Evolutionary conservation across 64 coral and sea anemone species (phyloP), one percentile per base, ranked within the genome.

Genomic region (Dendronephthya gigantea): DNA sequence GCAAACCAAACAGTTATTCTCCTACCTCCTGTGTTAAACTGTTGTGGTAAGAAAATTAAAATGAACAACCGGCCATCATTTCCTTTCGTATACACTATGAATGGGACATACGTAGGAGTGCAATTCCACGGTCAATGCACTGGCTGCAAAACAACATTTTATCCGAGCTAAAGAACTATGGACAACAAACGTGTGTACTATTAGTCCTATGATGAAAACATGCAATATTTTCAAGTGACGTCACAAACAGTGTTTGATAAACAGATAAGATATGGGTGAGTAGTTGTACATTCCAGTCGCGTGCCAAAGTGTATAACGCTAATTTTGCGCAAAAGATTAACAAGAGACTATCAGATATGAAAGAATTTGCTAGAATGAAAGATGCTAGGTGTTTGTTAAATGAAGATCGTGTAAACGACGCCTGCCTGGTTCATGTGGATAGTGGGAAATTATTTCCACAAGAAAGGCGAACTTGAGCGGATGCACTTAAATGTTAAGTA

Each of bases 101-200:
- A 30, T 34, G 92, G 88, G 1, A 88, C 92, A 9, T 90, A 56
- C 85, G 75, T 94, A 70, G 89, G 28, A 1, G 89, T 86, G 47
- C 14, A 86, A 4, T 94, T 91, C 74, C 89, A 94, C 83, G 89
- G 92, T 34, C 32, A 94, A 41, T 94, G 89, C n/a, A 14, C n/a
- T 30, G 35, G 36, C 16, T 94, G 92, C 41, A 88, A 94, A 83
- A 66, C 49, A 16, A 91, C 62, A 29, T 91, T 72, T 35, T 94
- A 68, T 40, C 84, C 84, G 38, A 85, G 50, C 58, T 85, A 85
- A 25, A 62, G 66, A 52, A 85, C 38, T 62, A 31, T 85, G 34
- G 36, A 56, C 28, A 31, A 58, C 47, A 52, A 50, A 4, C 49
- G 58, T 30, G 17, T 79, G 28, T 79, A 79, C 29, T 30, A 36